Percentiles rank a stretch among this genome's conserved stretches.
These are phyloP conservation scores for Drosophila antonietae DNA, from an alignment of 2,888 invertebrate species.

Conservation along the genomic window DNA sequence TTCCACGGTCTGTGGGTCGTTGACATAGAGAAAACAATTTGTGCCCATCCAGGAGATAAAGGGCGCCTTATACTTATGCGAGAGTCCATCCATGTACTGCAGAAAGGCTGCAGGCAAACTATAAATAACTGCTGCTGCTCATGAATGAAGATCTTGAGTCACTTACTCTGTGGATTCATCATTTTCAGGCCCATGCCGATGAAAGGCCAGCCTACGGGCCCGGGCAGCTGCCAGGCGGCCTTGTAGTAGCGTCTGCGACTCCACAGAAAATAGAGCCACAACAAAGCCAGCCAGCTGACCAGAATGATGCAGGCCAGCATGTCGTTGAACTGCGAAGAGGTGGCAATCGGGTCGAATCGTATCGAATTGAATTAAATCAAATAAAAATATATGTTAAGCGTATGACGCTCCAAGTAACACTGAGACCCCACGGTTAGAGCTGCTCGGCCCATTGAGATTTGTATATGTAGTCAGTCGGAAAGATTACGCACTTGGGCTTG, in stretches of 20 bases:
- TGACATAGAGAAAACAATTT: constrained; percentile 82
- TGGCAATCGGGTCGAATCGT: constrained; percentile 10
- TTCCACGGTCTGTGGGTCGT: constrained; percentile 81
- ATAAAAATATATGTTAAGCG: constrained; percentile 24
- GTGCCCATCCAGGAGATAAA: constrained; percentile 83
- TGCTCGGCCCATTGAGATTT: constrained; percentile 58
- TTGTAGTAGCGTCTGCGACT: constrained; percentile 78
- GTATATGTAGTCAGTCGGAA: constrained; percentile 46
- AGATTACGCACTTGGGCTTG: constrained; percentile 57
- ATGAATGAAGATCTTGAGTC: no score
- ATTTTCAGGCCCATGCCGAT: constrained; percentile 80
- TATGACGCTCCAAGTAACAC: constrained; percentile 47
- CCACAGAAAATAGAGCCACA: constrained; percentile 80
- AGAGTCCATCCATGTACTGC: constrained; percentile 66
- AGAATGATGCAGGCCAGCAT: constrained; percentile 68
- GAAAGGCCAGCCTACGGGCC: constrained; percentile 82
- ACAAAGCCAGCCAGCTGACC: constrained; percentile 47
- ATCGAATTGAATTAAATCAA: constrained; percentile 20
- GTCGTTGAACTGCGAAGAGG: constrained; percentile 55
- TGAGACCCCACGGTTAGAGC: constrained; percentile 26
- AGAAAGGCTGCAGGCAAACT: constrained; percentile 64
- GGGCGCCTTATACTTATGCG: constrained; percentile 70
- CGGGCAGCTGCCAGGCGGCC: constrained; percentile 76
- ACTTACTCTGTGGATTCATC: constrained; percentile 82
- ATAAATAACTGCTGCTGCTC: background rate